These are phyloP conservation scores for Polymixis lichenea DNA, from an alignment of 2,888 invertebrate species.

Conservation along the genomic window DNA sequence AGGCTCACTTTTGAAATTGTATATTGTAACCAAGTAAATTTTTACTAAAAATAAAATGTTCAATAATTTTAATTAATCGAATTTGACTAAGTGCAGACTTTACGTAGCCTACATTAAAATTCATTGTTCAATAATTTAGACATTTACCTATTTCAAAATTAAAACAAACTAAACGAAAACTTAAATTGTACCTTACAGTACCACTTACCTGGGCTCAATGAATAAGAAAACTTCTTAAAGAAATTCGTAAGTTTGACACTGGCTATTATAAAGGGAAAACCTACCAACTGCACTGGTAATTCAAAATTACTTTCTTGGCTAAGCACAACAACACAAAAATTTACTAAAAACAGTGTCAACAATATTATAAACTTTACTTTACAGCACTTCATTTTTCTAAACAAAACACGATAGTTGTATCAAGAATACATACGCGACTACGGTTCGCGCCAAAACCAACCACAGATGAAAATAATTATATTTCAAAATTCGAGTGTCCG, in stretches of 20 bases:
- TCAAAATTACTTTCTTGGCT: slow-evolving; percentile 72
- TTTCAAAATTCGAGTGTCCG: slow-evolving; percentile 49
- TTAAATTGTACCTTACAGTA: neutral
- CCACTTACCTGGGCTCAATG: slow-evolving; percentile 94
- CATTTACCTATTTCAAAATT: neutral
- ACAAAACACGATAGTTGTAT: neutral
- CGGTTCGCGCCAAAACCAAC: slow-evolving; percentile 33
- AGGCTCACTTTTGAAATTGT: slow-evolving; percentile 13
- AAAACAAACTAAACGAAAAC: too few species aligned
- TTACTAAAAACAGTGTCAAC: slow-evolving; percentile 39
- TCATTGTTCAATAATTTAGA: too few species aligned
- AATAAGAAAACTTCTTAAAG: slow-evolving; percentile 95
- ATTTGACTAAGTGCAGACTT: neutral
- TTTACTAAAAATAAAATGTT: slow-evolving; percentile 26
- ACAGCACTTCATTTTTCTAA: slow-evolving; percentile 59
- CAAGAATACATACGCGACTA: neutral
- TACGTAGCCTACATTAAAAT: neutral
- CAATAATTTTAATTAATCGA: slow-evolving; percentile 9
- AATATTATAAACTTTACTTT: slow-evolving; percentile 31
- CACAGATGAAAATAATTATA: slow-evolving; percentile 36
- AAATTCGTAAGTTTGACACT: slow-evolving; percentile 95
- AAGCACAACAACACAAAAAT: slow-evolving; percentile 49
- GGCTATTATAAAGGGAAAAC: slow-evolving; percentile 95
- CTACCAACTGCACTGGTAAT: slow-evolving; percentile 95
- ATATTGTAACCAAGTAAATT: neutral